Evolutionary conservation across 37 sponge, comb jelly and placozoan species (phyloP), one percentile per base, ranked within the genome.

Genomic region (Haliclona indistincta): DNA sequence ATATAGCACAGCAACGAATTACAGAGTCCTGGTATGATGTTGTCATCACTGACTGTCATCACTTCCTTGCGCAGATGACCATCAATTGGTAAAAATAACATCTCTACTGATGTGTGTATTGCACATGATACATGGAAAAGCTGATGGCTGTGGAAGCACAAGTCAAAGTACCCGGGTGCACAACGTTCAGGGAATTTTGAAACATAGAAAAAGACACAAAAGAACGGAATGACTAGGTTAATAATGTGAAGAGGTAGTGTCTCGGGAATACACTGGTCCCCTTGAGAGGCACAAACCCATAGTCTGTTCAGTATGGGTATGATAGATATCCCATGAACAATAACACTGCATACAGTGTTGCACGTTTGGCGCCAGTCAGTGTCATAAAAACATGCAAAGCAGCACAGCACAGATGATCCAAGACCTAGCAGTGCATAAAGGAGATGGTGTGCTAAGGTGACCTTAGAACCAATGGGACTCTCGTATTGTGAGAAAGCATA

Each of bases 101-200:
- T 81, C 33, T 89, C 87, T 2, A 79, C 36, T 11, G 63, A 41
- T 11, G 83, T 85, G 19, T 37, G 70, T 0, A 68, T 25, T 0
- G 66, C 91, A 37, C 79, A 72, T 29, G 54, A 68, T 30, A 94
- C 1, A 58, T 97, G 97, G 44, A 90, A 84, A 28, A 90, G 68
- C 56, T 89, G 91, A 71, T 97, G 97, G 41, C 92, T 91, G 23
- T 94, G 88, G 20, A 85, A 85, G 51, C 84, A 35, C 25, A 73
- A 49, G 58, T 97, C 92, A 67, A 90, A 97, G 52, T 38, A 79
- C 34, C 94, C 92, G 17, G 97, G 97, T 0, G 56, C 55, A 3
- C 93, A 66, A 2, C 88, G 67, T 61, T 97, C 97, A 0, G 97
- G 97, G 15, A 97, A 56, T 54, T 88, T 94, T n/a, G 82, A 77